phyloP scores from a whole-genome alignment of 1,140 invertebrate species.

The Nilaparvata lugens region DNA sequence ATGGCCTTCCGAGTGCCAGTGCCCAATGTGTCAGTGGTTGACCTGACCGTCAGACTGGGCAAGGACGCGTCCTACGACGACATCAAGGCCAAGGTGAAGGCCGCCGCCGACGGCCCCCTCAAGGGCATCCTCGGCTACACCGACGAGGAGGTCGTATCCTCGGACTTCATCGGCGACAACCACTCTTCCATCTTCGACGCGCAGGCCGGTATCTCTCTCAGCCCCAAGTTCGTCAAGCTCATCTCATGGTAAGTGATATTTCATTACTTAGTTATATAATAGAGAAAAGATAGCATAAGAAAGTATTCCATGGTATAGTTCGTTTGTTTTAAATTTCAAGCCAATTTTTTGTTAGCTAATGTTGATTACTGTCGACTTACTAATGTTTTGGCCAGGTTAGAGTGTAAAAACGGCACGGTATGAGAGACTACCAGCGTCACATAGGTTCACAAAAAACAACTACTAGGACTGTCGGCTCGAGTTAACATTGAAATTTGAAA shows the following conservation, averaged over 20 bases:
- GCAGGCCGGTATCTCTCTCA: slow-evolving; percentile 53
- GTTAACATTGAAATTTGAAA: no score
- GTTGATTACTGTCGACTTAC: neutral
- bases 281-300: no score
- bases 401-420: no score
- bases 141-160: slow-evolving; percentile 59
- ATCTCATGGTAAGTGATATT: slow-evolving; percentile 20
- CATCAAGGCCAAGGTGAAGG: slow-evolving; percentile 55
- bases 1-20: slow-evolving; percentile 99
- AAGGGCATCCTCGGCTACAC: slow-evolving; percentile 62
- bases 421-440: no score
- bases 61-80: slow-evolving; percentile 51
- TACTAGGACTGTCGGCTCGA: no score
- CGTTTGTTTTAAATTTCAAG: no score
- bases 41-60: slow-evolving; percentile 66
- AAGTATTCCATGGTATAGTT: no score
- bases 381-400: neutral
- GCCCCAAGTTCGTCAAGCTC: slow-evolving; percentile 33
- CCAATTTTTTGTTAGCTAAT: neutral
- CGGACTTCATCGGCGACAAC: slow-evolving; percentile 52
- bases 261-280: no score
- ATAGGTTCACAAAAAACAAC: no score
- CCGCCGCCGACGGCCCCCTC: slow-evolving; percentile 46
- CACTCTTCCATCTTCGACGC: slow-evolving; percentile 62
- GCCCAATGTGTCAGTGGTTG: slow-evolving; percentile 96